phyloP scores from a whole-genome alignment of 1,140 invertebrate genomes.

The Drosophila neocordata region DNA sequence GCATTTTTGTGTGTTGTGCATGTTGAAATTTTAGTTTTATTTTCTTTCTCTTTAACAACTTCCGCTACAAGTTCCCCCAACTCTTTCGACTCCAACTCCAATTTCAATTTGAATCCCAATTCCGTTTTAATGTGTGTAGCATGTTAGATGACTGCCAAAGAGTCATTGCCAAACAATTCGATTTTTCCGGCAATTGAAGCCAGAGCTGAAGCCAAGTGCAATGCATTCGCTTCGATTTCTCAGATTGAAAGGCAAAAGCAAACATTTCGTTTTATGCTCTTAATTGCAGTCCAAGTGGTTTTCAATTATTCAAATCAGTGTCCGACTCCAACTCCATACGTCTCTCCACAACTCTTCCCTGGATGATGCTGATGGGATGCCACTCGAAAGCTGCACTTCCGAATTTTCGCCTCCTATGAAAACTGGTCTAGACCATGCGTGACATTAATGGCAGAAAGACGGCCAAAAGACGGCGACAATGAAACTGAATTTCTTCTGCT shows the following conservation, averaged over 20 bases:
- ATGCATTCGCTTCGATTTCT: constrained; percentile 50
- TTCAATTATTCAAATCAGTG: constrained; percentile 76
- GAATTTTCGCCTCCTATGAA: constrained; percentile 40
- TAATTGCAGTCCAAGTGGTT: constrained; percentile 76
- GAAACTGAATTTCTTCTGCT: constrained; percentile 68
- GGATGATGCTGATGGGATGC: constrained; percentile 15
- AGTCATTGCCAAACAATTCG: constrained; percentile 44
- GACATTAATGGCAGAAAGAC: constrained; percentile 47
- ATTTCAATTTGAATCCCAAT: constrained; percentile 33
- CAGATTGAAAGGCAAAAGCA: constrained; percentile 60
- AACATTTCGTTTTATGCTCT: constrained; percentile 74
- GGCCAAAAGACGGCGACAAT: constrained; percentile 33
- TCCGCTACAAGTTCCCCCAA: constrained; percentile 24
- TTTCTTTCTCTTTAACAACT: constrained; percentile 40
- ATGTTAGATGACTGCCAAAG: constrained; percentile 35
- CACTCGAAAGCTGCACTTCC: constrained; percentile 49
- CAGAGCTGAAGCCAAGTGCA: constrained; percentile 21
- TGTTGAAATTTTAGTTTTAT: constrained; percentile 22
- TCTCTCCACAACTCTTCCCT: constrained; percentile 32
- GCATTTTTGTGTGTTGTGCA: constrained; percentile 31
- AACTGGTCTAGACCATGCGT: constrained; percentile 66
- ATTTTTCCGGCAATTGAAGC: constrained; percentile 68
- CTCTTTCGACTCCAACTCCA: constrained; percentile 6
- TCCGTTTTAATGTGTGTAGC: constrained; percentile 24
- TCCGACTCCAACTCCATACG: background rate